phyloP scores from a whole-genome alignment of 1,140 invertebrate species.

The Papilio helenus region DNA sequence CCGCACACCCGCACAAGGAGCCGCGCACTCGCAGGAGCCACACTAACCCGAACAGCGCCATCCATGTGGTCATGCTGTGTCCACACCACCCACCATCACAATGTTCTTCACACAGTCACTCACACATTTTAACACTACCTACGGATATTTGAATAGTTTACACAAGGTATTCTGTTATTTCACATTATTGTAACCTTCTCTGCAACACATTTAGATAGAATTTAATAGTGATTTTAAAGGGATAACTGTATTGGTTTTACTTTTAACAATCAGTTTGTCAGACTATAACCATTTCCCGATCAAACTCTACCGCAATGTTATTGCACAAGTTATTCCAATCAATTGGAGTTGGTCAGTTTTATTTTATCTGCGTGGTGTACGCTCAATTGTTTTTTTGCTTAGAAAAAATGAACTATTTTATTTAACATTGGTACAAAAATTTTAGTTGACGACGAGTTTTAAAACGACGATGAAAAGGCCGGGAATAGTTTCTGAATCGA shows the following conservation, averaged over 20 bases:
- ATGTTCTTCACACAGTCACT: conserved; percentile 44
- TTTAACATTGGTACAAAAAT: background rate
- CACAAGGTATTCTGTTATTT: background rate
- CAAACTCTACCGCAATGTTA: background rate
- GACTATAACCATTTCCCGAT: background rate
- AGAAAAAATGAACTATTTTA: background rate
- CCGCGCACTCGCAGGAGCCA: conserved; percentile 90
- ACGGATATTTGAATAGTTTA: background rate
- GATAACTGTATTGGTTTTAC: background rate
- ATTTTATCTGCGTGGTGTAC: background rate
- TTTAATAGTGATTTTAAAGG: background rate
- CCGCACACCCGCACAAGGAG: conserved; percentile 88
- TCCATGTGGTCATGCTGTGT: conserved; percentile 82
- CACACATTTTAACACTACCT: conserved; percentile 42
- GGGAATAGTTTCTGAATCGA: background rate
- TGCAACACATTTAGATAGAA: background rate
- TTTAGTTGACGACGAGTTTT: background rate
- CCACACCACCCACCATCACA: conserved; percentile 58
- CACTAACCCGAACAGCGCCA: conserved; percentile 93
- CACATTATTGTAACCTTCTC: background rate
- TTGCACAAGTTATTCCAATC: background rate
- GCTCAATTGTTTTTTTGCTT: background rate
- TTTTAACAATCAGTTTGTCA: background rate
- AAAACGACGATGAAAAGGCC: background rate
- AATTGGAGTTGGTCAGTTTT: conserved; percentile 2